phyloP scores from a whole-genome alignment of 1,140 invertebrate species.

The Papilio glaucus region DNA sequence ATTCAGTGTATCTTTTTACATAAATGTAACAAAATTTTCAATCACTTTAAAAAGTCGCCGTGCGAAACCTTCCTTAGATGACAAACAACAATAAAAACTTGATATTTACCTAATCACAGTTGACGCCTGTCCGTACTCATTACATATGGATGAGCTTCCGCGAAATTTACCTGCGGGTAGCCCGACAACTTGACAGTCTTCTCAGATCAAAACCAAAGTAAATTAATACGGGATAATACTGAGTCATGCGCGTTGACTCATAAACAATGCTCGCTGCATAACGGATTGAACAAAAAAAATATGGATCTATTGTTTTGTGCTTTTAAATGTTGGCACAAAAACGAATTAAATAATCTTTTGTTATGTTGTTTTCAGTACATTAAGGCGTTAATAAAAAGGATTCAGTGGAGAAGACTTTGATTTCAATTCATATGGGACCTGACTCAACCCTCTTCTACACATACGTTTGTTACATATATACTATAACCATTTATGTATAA shows the following conservation, averaged over 20 bases:
- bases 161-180: background rate
- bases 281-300: background rate
- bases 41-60: no score
- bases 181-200: background rate
- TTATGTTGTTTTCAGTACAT: no score
- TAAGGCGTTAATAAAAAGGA: no score
- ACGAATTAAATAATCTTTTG: no score
- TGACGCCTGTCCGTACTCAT: background rate
- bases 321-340: background rate
- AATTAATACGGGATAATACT: slow-evolving; percentile 9
- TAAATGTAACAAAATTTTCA: no score
- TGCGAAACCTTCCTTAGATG: no score
- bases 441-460: no score
- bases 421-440: no score
- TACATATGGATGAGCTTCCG: background rate
- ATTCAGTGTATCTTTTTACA: no score
- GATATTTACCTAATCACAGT: background rate
- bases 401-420: no score
- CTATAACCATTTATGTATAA: no score
- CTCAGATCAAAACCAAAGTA: background rate
- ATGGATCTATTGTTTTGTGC: background rate
- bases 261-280: background rate
- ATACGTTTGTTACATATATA: no score
- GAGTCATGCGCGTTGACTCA: background rate
- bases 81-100: background rate